These are phyloP conservation scores for Zaprionus inermis DNA, from an alignment of 1,140 invertebrate species.

Conservation along the genomic window DNA sequence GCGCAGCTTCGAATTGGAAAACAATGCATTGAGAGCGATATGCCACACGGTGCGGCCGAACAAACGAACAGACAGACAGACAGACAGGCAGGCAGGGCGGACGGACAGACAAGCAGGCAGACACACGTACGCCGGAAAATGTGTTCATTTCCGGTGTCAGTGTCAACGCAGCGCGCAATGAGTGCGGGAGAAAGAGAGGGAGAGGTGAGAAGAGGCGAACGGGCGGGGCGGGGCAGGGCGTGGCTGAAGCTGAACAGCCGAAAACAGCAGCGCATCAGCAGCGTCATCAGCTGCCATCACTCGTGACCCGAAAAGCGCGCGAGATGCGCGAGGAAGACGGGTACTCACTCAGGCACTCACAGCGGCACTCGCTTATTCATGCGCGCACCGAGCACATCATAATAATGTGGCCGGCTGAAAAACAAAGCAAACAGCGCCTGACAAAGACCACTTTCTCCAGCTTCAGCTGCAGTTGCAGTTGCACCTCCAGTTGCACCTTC, in stretches of 20 bases:
- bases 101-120: not conserved
- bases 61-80: conserved; percentile 7
- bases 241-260: not conserved
- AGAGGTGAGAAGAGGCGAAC: not conserved
- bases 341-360: conserved; percentile 1
- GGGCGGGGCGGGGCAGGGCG: not conserved
- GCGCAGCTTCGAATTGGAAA: conserved; percentile 20
- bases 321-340: not conserved
- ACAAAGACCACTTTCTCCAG: conserved; percentile 31
- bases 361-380: conserved; percentile 57
- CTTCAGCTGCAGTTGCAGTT: not conserved
- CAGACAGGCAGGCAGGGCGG: not conserved
- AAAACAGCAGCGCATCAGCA: conserved; percentile 7
- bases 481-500: not conserved
- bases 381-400: conserved; percentile 41
- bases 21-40: conserved; percentile 4
- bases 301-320: conserved; percentile 3
- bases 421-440: conserved; percentile 57
- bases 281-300: not conserved
- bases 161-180: conserved; percentile 51
- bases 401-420: conserved; percentile 67
- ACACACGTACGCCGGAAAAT: conserved; percentile 73
- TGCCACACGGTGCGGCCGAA: not conserved
- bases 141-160: conserved; percentile 83
- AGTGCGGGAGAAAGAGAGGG: conserved; percentile 4